Conservation (phyloP, 2,113 vertebrate species). For the Marmota flaviventris region DNA sequence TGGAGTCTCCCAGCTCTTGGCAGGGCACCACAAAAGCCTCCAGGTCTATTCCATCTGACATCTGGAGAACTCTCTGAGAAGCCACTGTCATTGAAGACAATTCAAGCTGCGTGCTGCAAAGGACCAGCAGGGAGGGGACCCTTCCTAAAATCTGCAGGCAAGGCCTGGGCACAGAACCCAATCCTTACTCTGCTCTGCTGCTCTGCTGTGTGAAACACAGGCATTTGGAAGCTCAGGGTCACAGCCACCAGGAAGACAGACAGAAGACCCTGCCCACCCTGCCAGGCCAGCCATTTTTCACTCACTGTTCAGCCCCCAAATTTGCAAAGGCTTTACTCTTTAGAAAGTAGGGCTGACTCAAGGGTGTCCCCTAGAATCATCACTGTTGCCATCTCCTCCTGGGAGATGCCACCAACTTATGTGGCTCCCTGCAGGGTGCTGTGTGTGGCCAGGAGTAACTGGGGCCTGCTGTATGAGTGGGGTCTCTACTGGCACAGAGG, state of each 20-base stretch:
- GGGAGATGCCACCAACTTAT: neutral
- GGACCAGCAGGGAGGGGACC: neutral
- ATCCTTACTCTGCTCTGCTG: rapidly evolving
- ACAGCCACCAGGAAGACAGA: neutral
- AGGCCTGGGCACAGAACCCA: neutral
- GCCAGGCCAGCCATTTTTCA: neutral
- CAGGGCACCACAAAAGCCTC: neutral
- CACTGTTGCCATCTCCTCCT: neutral
- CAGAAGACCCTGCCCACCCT: neutral
- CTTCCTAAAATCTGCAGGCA: neutral
- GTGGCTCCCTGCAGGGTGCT: neutral
- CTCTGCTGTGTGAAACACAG: neutral
- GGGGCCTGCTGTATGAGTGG: too few species aligned
- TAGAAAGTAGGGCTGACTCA: neutral
- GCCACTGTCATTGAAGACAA: rapidly evolving
- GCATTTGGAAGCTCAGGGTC: neutral
- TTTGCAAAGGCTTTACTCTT: neutral
- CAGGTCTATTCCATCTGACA: rapidly evolving
- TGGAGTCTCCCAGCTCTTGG: neutral
- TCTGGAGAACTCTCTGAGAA: neutral
- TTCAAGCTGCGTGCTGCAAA: neutral
- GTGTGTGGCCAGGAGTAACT: rapidly evolving
- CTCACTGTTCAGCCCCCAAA: neutral
- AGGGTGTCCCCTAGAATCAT: neutral
- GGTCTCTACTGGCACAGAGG: neutral